phyloP scores from a whole-genome alignment of 2,797 vertebrate species.

The Apodemus agrarius region DNA sequence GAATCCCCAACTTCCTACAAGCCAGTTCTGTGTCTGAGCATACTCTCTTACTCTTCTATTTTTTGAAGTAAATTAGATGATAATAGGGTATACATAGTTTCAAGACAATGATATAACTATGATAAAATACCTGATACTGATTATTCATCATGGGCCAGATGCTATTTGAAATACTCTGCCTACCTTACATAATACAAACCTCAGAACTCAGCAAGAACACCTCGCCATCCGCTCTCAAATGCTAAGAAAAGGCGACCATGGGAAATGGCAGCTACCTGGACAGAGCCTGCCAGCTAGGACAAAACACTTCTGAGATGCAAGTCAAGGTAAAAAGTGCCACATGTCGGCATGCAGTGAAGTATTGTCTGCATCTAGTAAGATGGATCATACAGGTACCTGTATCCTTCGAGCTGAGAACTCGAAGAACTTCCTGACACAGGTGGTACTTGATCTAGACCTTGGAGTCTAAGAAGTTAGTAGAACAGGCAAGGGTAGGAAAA shows the following conservation, averaged over 20 bases:
- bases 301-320: neutral
- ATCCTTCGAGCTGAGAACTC: neutral
- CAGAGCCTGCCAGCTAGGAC: neutral
- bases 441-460: neutral
- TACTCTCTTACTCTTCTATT: neutral
- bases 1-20: neutral
- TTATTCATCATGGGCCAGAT: neutral
- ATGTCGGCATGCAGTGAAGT: rapidly evolving
- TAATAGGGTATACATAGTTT: neutral
- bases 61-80: neutral
- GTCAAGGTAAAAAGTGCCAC: neutral
- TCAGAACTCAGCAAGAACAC: neutral
- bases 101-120: neutral
- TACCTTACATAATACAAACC: neutral
- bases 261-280: neutral
- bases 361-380: rapidly evolving
- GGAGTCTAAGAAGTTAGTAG: neutral
- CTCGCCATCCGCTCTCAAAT: neutral
- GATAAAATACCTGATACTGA: neutral
- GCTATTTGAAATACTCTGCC: neutral
- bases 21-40: neutral
- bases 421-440: neutral
- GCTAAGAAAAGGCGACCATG: neutral
- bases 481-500: neutral
- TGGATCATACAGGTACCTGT: neutral